A percentile compares a stretch with the other conserved stretches of the same genome.
These are phyloP conservation scores for Dicerorhinus sumatrensis DNA, from an alignment of 2,113 vertebrate species.

Conservation along the genomic window DNA sequence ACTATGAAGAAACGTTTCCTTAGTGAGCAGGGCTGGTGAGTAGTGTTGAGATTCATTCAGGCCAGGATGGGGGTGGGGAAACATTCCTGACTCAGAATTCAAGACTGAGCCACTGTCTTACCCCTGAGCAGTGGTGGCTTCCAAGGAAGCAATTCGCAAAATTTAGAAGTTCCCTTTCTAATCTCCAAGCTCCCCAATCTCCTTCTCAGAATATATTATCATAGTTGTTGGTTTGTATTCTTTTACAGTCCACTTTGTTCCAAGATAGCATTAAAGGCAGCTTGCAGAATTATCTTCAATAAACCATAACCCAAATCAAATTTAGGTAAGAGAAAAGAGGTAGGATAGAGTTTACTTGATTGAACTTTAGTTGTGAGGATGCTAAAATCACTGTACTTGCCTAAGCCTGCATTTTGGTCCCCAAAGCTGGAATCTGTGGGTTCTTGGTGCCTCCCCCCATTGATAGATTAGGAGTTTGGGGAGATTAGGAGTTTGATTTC, in stretches of 20 bases:
- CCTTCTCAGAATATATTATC: not conserved
- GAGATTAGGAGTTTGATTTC: not conserved
- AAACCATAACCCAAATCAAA: not conserved
- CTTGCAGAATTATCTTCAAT: not conserved
- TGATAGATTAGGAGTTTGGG: not conserved
- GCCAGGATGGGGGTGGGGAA: not conserved
- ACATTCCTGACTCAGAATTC: not conserved
- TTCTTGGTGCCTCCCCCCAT: not conserved
- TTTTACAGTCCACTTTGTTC: not conserved
- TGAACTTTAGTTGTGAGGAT: not conserved
- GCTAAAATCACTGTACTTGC: not conserved
- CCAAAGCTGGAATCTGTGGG: not conserved
- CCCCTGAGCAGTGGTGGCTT: not conserved
- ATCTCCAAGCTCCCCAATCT: not conserved
- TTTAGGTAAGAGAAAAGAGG: conserved; percentile 1
- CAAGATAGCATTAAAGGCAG: not conserved
- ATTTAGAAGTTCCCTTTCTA: not conserved
- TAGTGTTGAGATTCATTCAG: not conserved
- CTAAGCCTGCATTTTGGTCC: not conserved
- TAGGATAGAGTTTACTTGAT: not conserved
- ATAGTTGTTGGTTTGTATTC: not conserved
- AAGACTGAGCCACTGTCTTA: not conserved
- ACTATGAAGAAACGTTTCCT: not conserved
- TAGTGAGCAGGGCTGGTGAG: not conserved
- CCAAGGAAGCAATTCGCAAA: not conserved